Evolutionary conservation across 2,113 vertebrate species (phyloP), one percentile per base, ranked within the genome.

Genomic region (Cephalopholis sonnerati): DNA sequence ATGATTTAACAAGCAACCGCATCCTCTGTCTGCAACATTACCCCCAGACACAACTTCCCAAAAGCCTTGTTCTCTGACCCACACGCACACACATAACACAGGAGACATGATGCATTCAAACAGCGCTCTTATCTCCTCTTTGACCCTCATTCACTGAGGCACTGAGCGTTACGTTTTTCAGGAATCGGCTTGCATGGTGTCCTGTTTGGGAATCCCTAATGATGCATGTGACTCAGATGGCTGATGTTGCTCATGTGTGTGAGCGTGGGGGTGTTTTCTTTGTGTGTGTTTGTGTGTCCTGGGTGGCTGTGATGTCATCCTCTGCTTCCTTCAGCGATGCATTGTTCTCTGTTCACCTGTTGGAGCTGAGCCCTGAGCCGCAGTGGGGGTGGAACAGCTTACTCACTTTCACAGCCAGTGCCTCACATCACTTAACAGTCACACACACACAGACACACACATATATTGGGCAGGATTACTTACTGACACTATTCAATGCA

Each of bases 281-380:
- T 46, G 54, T 89, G 18, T 71, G 18, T 17, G 64, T 76, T 12
- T 50, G 61, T 65, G 55, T 79, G 77, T 80, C 48, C 53, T 15
- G 1, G 62, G 61, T 46, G 53, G 72, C 75, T 20, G 53, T 87
- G 92, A 90, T 80, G 81, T 90, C 74, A 83, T 58, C 32, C 65
- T 44, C 29, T n/a, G 73, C 67, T 81, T 61, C 74, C 76, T 51
- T 11, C 59, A 71, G 74, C 24, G 57, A 25, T 70, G 72, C 27
- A 70, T 91, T 92, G 89, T 91, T 88, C 61, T 57, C 50, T 15
- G 54, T 86, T 79, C 90, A 92, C 91, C 91, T 93, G 92, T 79
- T 90, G 79, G 81, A 82, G 25, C 63, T 11, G 67, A 11, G 74
- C 76, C 80, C 53, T 20, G 74, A 67, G 68, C 73, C 59, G 3